These are phyloP conservation scores for Stigmatopora nigra DNA, from an alignment of 2,113 vertebrate genomes.

Conservation along the genomic window DNA sequence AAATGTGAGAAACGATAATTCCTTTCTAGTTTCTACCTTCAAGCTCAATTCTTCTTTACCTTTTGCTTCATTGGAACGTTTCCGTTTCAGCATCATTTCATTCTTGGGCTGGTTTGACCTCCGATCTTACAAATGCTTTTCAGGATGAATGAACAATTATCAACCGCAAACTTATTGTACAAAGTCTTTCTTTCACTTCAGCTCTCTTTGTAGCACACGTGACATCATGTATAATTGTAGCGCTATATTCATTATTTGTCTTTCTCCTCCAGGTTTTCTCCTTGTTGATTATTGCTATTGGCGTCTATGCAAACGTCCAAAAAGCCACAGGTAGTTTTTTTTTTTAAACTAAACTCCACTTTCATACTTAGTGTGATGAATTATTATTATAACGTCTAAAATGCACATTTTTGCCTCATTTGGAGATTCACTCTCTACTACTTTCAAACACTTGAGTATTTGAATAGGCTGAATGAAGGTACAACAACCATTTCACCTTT, in stretches of 20 bases:
- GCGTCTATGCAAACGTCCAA: constrained; percentile 69
- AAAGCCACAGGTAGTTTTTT: constrained; percentile 66
- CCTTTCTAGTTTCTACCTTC: background rate
- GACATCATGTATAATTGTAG: background rate
- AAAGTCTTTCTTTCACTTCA: background rate
- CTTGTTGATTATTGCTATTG: constrained; percentile 69
- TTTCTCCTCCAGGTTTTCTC: constrained; percentile 62
- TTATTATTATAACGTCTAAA: background rate
- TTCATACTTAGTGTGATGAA: background rate
- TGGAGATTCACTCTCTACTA: background rate
- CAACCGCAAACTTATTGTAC: background rate
- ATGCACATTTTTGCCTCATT: background rate
- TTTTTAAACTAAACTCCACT: background rate
- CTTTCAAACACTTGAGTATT: background rate
- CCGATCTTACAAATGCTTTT: background rate
- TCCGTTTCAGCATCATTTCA: background rate
- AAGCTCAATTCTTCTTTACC: background rate
- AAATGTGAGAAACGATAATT: background rate
- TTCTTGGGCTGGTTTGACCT: background rate
- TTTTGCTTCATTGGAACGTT: background rate
- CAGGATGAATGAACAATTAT: background rate
- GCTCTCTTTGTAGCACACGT: background rate
- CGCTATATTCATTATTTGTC: background rate
- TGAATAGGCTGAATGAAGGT: background rate
- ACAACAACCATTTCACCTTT: background rate